These are phyloP conservation scores for Drosophila nigricruria DNA, from an alignment of 2,888 invertebrate genomes.

Conservation along the genomic window DNA sequence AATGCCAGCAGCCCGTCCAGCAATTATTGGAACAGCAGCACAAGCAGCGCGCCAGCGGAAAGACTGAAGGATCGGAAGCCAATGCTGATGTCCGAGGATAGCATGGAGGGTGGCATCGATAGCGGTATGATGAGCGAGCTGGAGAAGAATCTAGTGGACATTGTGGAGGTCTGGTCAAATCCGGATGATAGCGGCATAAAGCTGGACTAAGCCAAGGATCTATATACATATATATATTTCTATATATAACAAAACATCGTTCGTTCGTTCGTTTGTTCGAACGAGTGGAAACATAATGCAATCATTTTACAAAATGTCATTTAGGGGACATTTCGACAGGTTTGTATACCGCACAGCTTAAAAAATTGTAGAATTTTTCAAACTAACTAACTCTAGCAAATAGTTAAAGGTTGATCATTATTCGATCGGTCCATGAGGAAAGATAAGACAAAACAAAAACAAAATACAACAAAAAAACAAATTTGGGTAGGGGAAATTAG, in stretches of 20 bases:
- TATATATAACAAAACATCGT: constrained; percentile 4
- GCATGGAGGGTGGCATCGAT: constrained; percentile 86
- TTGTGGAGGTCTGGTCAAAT: constrained; percentile 86
- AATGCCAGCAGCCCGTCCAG: constrained; percentile 36
- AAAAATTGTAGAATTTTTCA: constrained; percentile 61
- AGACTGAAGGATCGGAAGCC: constrained; percentile 63
- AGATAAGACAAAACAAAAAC: constrained; percentile 10
- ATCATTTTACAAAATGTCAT: constrained; percentile 51
- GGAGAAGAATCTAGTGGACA: constrained; percentile 88
- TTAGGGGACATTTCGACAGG: constrained; percentile 60
- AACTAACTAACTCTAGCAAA: constrained; percentile 46
- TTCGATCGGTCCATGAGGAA: constrained; percentile 54
- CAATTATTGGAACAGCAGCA: constrained; percentile 52
- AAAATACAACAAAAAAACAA: constrained; percentile 19
- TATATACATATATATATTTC: background rate
- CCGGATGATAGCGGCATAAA: constrained; percentile 83
- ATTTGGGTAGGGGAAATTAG: constrained; percentile 69
- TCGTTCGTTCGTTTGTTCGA: constrained; percentile 1
- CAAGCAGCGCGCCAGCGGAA: constrained; percentile 37
- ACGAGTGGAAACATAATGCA: constrained; percentile 56
- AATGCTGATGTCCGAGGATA: constrained; percentile 68
- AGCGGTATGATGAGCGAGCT: constrained; percentile 88
- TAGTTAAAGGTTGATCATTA: constrained; percentile 62
- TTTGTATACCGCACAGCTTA: constrained; percentile 72
- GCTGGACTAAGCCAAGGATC: constrained; percentile 66